A percentile compares a stretch with the other conserved stretches of the same genome.
Evolutionary conservation across 2,797 vertebrate genomes (phyloP).

Genomic region (Thripadectes ignobilis): DNA sequence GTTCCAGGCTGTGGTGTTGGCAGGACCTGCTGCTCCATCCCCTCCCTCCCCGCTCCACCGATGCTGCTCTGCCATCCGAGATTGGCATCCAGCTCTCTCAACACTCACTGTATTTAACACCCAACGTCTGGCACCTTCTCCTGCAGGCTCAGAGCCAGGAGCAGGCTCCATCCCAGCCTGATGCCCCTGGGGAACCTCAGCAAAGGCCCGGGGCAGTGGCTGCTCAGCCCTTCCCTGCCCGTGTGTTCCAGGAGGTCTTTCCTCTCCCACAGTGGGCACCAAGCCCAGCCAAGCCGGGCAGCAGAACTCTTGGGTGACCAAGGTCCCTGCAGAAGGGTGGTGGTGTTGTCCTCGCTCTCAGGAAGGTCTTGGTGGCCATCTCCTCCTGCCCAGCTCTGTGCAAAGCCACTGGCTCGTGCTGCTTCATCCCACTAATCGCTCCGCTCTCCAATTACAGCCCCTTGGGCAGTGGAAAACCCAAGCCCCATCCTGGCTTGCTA

Average conservation of each 20-base stretch:
- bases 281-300: background rate
- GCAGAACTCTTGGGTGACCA: background rate
- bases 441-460: background rate
- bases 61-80: background rate
- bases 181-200: background rate
- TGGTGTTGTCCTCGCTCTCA: background rate
- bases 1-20: background rate
- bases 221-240: background rate
- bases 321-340: background rate
- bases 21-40: fast-evolving
- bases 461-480: background rate
- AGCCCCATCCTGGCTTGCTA: background rate
- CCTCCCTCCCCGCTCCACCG: fast-evolving
- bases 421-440: fast-evolving
- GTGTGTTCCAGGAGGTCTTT: background rate
- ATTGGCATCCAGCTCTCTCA: background rate
- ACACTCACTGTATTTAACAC: background rate
- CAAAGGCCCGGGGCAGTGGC: background rate
- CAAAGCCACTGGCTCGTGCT: background rate
- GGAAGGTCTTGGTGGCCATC: background rate
- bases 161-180: background rate
- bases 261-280: background rate
- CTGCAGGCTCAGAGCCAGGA: background rate
- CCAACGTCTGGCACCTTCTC: background rate
- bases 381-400: background rate